A percentile compares a stretch with the other conserved stretches of the same genome.
These are phyloP conservation scores for Eutrigla gurnardus DNA, from an alignment of 2,797 vertebrate species.

Conservation along the genomic window DNA sequence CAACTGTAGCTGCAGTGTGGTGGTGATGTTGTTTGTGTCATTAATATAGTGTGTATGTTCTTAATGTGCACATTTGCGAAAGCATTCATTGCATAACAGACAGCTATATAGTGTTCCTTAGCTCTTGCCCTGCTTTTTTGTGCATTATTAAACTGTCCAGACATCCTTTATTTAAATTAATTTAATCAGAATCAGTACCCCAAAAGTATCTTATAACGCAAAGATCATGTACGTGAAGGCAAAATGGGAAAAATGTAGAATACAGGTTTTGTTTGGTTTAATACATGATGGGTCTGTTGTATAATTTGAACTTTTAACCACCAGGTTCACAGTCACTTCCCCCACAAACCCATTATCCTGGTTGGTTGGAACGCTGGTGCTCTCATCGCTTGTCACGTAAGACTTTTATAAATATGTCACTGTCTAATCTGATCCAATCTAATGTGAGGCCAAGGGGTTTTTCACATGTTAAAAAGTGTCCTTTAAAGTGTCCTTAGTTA, in stretches of 20 bases:
- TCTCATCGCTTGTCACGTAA: conserved; percentile 96
- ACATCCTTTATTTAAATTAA: not conserved
- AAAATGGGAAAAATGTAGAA: not conserved
- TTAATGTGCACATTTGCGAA: conserved; percentile 3
- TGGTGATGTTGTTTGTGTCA: not conserved
- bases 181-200: not conserved
- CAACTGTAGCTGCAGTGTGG: not conserved
- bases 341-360: conserved; percentile 95
- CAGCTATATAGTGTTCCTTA: not conserved
- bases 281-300: conserved; percentile 1
- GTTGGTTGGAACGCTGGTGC: conserved; percentile 98
- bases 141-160: not conserved
- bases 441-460: not conserved
- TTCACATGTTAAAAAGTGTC: not conserved
- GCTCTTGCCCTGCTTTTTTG: not conserved
- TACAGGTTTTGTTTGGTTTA: not conserved
- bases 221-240: not conserved
- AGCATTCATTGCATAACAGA: not conserved
- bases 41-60: not conserved
- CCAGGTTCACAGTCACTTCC: conserved; percentile 96
- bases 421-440: not conserved
- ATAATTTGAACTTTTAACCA: conserved; percentile 9
- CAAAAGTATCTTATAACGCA: not conserved
- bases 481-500: not conserved
- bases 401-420: conserved; percentile 44